phyloP scores from a whole-genome alignment of 2,113 vertebrate species.

The Galeopterus variegatus region DNA sequence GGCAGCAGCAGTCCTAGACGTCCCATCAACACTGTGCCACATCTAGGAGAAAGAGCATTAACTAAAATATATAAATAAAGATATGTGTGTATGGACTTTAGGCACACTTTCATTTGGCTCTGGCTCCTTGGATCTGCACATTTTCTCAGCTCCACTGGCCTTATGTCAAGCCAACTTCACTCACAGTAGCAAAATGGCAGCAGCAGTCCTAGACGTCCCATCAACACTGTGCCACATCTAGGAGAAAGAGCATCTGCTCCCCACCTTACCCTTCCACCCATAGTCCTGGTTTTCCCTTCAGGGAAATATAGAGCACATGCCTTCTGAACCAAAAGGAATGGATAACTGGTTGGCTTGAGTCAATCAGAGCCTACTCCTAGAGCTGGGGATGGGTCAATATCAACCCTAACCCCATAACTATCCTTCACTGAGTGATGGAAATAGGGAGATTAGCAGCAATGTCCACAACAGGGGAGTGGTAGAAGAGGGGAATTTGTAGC shows the following conservation, averaged over 20 bases:
- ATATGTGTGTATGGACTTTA: not conserved
- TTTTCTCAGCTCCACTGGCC: not conserved
- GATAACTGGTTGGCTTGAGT: not conserved
- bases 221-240: fast-evolving
- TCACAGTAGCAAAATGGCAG: not conserved
- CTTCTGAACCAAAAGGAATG: not conserved
- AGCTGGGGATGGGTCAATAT: not conserved
- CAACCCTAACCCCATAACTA: not conserved
- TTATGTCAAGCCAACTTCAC: not conserved
- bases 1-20: not conserved
- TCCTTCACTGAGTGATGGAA: not conserved
- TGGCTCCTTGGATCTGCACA: not conserved
- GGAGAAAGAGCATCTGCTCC: not conserved
- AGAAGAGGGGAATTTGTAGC: not conserved
- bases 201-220: not conserved
- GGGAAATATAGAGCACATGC: not conserved
- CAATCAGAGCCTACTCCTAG: not conserved
- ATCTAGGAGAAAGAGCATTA: too few relatives aligned
- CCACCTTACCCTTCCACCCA: fast-evolving
- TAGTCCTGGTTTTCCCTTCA: not conserved
- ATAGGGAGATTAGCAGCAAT: not conserved
- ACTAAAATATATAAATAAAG: not conserved
- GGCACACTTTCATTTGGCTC: too few relatives aligned
- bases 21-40: not conserved
- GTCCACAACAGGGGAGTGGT: not conserved